Conservation (phyloP, 2,113 vertebrate species). For the Bostrychus sinensis region DNA sequence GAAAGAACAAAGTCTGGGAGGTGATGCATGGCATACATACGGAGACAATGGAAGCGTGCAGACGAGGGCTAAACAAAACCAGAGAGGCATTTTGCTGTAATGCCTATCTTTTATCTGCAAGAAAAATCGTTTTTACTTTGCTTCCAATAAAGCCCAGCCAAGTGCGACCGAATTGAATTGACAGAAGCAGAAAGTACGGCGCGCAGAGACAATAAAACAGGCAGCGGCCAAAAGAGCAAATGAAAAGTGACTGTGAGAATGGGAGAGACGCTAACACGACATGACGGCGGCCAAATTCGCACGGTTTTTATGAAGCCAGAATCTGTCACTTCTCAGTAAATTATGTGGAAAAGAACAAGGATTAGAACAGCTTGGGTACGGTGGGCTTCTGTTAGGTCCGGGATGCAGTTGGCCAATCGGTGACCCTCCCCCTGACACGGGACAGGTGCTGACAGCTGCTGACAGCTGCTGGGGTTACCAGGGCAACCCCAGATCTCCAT, state of each 20-base stretch:
- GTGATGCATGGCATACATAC: background rate
- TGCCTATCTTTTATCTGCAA: conserved; percentile 14
- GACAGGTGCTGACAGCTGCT: background rate
- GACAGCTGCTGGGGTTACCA: conserved; percentile 2
- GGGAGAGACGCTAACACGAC: conserved; percentile 33
- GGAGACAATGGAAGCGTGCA: conserved; percentile 3
- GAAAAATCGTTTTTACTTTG: conserved; percentile 24
- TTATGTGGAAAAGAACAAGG: background rate
- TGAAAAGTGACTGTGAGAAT: conserved; percentile 48
- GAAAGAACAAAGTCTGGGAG: conserved; percentile 21
- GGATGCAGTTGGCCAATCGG: background rate
- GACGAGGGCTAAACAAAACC: background rate
- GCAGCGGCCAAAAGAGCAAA: conserved; percentile 36
- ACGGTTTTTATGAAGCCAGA: conserved; percentile 18
- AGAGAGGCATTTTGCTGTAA: conserved; percentile 13
- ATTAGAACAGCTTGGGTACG: conserved; percentile 1
- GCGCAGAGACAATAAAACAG: conserved; percentile 14
- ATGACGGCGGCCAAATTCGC: conserved; percentile 28
- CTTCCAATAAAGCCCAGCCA: conserved; percentile 4
- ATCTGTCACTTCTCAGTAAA: conserved; percentile 12
- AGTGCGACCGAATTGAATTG: conserved; percentile 27
- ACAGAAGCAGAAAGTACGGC: conserved; percentile 30
- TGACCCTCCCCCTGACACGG: background rate
- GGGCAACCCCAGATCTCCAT: background rate
- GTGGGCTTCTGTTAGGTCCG: conserved; percentile 1